Evolutionary conservation across 2,797 vertebrate genomes (phyloP).

Genomic region (Aphelocoma californica): DNA sequence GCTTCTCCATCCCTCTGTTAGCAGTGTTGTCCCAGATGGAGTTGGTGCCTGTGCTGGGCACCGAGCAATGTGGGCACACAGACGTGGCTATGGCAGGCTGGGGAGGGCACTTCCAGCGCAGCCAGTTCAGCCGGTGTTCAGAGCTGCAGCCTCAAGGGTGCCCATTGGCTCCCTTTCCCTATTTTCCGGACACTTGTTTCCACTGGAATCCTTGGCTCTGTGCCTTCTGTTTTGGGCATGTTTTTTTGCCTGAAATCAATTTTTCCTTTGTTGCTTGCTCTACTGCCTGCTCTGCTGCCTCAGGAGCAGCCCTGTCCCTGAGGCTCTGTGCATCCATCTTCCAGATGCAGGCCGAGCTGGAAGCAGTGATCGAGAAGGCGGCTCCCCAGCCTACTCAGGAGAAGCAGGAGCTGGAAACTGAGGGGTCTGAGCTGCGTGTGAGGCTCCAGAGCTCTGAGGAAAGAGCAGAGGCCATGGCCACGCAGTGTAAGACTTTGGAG

Average conservation of each 20-base stretch:
- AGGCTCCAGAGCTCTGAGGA: constrained; percentile 47
- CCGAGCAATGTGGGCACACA: background rate
- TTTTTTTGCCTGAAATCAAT: background rate
- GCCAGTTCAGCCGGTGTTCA: background rate
- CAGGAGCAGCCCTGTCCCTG: background rate
- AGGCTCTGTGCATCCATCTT: background rate
- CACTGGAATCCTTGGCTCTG: background rate
- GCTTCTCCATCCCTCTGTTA: background rate
- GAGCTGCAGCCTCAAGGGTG: background rate
- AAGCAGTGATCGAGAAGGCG: constrained; percentile 55
- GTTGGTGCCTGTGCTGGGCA: background rate
- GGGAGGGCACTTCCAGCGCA: background rate
- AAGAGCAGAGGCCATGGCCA: background rate
- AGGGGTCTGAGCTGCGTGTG: constrained; percentile 47
- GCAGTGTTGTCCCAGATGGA: background rate
- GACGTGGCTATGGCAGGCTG: background rate
- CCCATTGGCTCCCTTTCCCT: background rate
- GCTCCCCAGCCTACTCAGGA: constrained; percentile 41
- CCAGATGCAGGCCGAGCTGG: constrained; percentile 51
- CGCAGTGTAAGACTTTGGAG: constrained; percentile 22
- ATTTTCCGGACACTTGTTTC: background rate
- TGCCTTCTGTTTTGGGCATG: background rate
- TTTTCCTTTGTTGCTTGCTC: background rate
- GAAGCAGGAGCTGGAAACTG: constrained; percentile 54
- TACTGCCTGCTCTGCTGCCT: background rate